Percentiles rank a stretch among this genome's conserved stretches.
Evolutionary conservation across 2,113 vertebrate species (phyloP).

Genomic region (Paedocypris sp.): DNA sequence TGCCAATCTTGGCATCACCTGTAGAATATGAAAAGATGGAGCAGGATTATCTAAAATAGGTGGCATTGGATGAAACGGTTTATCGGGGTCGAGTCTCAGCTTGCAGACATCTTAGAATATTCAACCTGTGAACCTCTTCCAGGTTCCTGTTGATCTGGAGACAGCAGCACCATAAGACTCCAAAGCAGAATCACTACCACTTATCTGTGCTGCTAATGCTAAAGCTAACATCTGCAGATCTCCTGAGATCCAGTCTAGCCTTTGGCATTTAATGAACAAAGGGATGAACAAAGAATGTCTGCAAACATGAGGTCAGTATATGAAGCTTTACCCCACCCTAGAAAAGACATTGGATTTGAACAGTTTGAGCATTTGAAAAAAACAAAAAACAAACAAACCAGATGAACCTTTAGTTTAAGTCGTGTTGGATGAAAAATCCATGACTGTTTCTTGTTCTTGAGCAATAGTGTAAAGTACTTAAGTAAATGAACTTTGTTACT

Average conservation of each 20-base stretch:
- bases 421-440: no score
- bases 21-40: background rate
- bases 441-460: no score
- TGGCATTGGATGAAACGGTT: background rate
- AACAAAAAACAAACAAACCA: background rate
- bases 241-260: background rate
- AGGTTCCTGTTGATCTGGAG: no score
- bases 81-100: background rate
- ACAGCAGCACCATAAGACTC: no score
- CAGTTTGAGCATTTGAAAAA: constrained; percentile 11
- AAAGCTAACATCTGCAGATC: background rate
- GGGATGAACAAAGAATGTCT: constrained; percentile 32
- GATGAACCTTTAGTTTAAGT: constrained; percentile 30
- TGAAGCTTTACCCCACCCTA: constrained; percentile 59
- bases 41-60: background rate
- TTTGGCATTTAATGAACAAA: constrained; percentile 16
- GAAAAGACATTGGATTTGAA: constrained; percentile 36
- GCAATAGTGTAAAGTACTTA: no score
- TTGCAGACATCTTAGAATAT: background rate
- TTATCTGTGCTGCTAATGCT: background rate
- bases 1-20: background rate
- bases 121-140: background rate
- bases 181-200: background rate
- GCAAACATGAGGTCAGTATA: constrained; percentile 43
- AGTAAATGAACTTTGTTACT: no score